phyloP scores from a whole-genome alignment of 1,140 invertebrate species.

The Holcopasites calliopsidis region DNA sequence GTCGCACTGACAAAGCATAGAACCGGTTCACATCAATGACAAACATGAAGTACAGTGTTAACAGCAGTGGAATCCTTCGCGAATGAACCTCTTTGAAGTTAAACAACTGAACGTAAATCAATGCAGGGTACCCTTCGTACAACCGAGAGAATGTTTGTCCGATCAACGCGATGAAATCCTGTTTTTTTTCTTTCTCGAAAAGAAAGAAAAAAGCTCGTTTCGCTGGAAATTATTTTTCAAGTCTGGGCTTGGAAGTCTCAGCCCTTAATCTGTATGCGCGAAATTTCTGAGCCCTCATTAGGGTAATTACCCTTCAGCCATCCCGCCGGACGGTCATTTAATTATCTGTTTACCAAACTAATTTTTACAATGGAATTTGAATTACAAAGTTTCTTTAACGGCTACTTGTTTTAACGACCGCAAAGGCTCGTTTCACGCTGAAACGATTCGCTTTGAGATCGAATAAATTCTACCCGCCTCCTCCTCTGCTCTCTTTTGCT shows the following conservation, averaged over 20 bases:
- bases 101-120: constrained; percentile 35
- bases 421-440: constrained; percentile 11
- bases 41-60: constrained; percentile 48
- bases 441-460: background rate
- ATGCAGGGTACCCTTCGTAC: background rate
- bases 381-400: background rate
- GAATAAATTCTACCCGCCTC: constrained; percentile 5
- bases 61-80: constrained; percentile 49
- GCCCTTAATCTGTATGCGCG: background rate
- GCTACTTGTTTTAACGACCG: background rate
- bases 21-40: constrained; percentile 35
- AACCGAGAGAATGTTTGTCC: constrained; percentile 6
- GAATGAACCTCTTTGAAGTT: constrained; percentile 34
- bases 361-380: background rate
- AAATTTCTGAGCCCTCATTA: constrained; percentile 4
- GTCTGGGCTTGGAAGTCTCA: background rate
- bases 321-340: background rate
- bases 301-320: background rate
- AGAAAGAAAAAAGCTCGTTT: too few relatives aligned
- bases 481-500: too few relatives aligned
- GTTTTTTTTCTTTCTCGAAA: too few relatives aligned
- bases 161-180: too few relatives aligned
- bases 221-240: background rate
- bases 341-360: constrained; percentile 30
- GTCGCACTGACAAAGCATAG: constrained; percentile 40